These are phyloP conservation scores for Gerris lacustris DNA, from an alignment of 2,888 invertebrate genomes.

Conservation along the genomic window DNA sequence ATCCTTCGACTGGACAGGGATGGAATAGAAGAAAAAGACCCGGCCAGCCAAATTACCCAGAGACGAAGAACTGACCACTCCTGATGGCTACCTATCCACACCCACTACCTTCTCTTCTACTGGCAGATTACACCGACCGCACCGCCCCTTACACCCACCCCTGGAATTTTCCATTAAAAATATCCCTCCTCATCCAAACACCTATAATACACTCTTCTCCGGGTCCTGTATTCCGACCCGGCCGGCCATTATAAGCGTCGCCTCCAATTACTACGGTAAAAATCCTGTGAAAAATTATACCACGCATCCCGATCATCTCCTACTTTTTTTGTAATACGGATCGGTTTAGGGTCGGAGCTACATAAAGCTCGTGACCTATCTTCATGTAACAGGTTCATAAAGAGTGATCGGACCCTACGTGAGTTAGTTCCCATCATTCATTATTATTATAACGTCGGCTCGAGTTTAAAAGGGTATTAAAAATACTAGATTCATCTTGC, in stretches of 20 bases:
- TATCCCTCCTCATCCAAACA: neutral
- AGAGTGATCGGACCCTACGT: too few relatives aligned
- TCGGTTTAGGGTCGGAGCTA: too few relatives aligned
- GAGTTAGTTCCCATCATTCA: too few relatives aligned
- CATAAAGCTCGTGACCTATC: too few relatives aligned
- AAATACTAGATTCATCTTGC: too few relatives aligned
- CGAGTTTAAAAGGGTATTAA: too few relatives aligned
- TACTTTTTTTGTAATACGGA: too few relatives aligned
- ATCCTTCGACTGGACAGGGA: neutral
- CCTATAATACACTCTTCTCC: neutral
- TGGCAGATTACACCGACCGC: neutral
- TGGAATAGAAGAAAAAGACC: neutral
- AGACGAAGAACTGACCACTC: neutral
- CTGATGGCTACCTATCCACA: neutral
- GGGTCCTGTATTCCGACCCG: neutral
- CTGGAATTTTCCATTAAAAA: neutral
- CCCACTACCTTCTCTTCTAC: neutral
- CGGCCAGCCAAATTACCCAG: neutral
- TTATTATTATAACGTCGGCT: too few relatives aligned
- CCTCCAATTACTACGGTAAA: neutral
- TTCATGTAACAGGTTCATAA: too few relatives aligned
- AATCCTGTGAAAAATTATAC: too few relatives aligned
- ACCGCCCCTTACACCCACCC: slow-evolving; percentile 3
- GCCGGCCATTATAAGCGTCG: neutral
- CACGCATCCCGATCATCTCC: too few relatives aligned